Base-by-base conservation (phyloP, 1,140 invertebrate species). In the Papilio machaon region DNA sequence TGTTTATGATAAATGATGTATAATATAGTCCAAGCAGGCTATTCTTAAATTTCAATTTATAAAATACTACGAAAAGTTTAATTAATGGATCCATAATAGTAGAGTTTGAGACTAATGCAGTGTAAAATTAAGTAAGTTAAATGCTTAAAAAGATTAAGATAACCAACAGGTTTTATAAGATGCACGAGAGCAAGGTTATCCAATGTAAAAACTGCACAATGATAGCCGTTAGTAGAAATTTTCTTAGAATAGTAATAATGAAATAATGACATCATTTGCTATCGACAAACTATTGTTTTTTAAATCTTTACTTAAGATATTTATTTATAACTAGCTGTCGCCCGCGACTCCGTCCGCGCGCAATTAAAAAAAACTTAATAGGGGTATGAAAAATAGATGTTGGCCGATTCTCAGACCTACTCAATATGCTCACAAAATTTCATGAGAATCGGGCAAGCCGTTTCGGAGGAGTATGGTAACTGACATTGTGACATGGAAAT, bases 31-130 rank as follows among this genome's bases (percentile, higher is more conserved):
- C 80, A 15, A 58, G 74, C 38, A 58, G 58, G 84, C 78, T 85
- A 60, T 60, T 58, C 76, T 78, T 78, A 60, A 78, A 60, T 85
- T 83, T 88, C 84, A 88, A 88, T 88, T 86, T 86, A 82, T 82
- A 79, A 85, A 85, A 74, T 84, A 85, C 83, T 82, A 52, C 74
- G 82, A 85, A 88, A 82, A 81, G 47, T 83, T 83, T 83, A 82
- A 76, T 76, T 76, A 76, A 49, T 77, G 49, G 43, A 35, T 35
- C 30, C 64, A 70, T 70, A 70, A 70, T 70, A 70, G 64, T 70
- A 70, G 64, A 70, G 23, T 70, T 35, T 35, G 13, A 43, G 58
- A 54, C 23, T 76, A 76, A 52, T 54, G 11, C 46, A 47, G 74
- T 19, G 47, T 76, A 76, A 76, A 74, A 74, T 74, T 74, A 58